Percentiles rank a stretch among this genome's conserved stretches.
These are phyloP conservation scores for Pseudorhombus dupliciocellatus DNA, from an alignment of 2,113 vertebrate genomes.

Conservation along the genomic window DNA sequence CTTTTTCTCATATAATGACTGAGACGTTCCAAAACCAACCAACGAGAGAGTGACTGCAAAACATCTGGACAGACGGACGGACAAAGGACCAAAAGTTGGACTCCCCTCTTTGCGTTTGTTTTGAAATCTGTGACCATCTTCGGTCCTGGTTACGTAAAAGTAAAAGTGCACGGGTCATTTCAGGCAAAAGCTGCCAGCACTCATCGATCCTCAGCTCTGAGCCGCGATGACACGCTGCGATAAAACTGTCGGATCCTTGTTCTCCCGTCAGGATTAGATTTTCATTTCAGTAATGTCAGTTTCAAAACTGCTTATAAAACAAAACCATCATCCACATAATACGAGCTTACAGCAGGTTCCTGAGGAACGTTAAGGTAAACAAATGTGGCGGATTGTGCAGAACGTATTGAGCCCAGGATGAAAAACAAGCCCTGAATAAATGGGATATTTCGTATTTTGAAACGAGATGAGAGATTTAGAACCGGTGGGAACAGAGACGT, in stretches of 20 bases:
- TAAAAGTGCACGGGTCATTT: not conserved
- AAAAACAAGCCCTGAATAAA: not conserved
- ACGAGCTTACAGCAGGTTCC: not conserved
- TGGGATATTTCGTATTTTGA: not conserved
- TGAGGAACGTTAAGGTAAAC: not conserved
- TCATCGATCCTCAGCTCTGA: slow-evolving; percentile 33
- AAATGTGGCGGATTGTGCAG: not conserved
- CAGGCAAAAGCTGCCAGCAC: slow-evolving; percentile 18
- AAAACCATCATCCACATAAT: not conserved
- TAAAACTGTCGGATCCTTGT: slow-evolving; percentile 26
- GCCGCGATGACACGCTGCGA: slow-evolving; percentile 14
- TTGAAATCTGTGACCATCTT: not conserved
- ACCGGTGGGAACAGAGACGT: slow-evolving; percentile 14
- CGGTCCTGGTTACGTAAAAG: slow-evolving; percentile 11
- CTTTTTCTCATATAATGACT: too few relatives aligned
- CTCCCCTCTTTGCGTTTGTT: not conserved
- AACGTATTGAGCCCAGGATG: not conserved
- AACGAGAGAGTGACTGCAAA: too few relatives aligned
- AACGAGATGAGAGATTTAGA: not conserved
- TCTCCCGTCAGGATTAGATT: slow-evolving; percentile 6
- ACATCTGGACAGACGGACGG: too few relatives aligned
- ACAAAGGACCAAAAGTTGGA: not conserved
- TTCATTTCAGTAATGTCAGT: slow-evolving; percentile 6
- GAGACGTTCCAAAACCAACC: too few relatives aligned
- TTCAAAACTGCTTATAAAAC: not conserved